These are phyloP conservation scores for Malurus leucopterus DNA, from an alignment of 2,797 vertebrate genomes.

Conservation along the genomic window DNA sequence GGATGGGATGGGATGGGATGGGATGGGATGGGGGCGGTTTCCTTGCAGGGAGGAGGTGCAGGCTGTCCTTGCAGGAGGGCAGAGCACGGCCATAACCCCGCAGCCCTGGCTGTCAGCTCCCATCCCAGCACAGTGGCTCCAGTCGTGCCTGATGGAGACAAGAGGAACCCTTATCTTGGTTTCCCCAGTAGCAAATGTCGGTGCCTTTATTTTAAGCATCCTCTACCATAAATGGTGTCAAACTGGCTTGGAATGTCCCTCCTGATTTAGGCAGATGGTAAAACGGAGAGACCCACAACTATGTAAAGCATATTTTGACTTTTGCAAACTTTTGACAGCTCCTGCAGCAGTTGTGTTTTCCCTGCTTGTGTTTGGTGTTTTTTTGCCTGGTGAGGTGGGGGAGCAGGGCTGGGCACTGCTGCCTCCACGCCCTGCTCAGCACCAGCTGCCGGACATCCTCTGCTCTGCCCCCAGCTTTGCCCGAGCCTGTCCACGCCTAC, in stretches of 20 bases:
- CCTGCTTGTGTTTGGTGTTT: fast-evolving
- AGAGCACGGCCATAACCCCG: fast-evolving
- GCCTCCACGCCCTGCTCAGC: background rate
- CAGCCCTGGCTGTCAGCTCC: background rate
- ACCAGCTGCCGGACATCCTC: background rate
- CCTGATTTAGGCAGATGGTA: background rate
- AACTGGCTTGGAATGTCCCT: background rate
- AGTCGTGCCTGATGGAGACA: fast-evolving
- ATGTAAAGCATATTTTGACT: background rate
- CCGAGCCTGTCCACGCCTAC: conserved; percentile 63
- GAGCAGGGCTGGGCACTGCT: background rate
- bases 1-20: no score
- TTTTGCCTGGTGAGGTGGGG: background rate
- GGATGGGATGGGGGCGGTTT: background rate
- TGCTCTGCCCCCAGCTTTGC: conserved; percentile 63
- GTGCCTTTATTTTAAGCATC: conserved; percentile 1
- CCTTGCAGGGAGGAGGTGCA: background rate
- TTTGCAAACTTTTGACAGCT: background rate
- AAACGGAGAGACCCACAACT: fast-evolving
- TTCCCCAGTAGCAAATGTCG: background rate
- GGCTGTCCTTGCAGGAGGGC: background rate
- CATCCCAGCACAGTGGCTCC: fast-evolving
- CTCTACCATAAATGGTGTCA: background rate
- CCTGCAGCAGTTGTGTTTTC: background rate
- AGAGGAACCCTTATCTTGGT: background rate